Base-by-base conservation (phyloP, 2,113 vertebrate species). In the Calidris pugnax region DNA sequence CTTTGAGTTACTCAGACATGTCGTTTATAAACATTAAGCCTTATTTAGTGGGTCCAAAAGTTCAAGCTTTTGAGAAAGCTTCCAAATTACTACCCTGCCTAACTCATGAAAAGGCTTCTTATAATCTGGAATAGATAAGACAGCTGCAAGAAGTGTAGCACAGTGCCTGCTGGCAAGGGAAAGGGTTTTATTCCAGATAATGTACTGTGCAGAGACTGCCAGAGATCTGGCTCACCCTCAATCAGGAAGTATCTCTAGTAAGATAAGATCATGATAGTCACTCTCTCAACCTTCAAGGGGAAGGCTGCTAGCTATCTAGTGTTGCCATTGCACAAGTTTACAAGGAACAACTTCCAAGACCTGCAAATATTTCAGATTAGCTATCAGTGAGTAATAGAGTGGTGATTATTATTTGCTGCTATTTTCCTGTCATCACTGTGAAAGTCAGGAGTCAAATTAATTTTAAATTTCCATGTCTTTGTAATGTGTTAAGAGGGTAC, bases 11-110 rank as follows among this genome's bases (percentile, higher is more conserved):
- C 63, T 90, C 82, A 90, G 75, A 74, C 57, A 33, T 69, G 33
- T 60, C 3, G 0, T 90, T 95, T 88, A 86, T 93, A 90, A 95
- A 93, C 85, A 95, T 91, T 95, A 86, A 88, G 45, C 68, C 64
- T 77, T 90, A 80, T 93, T 95, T 90, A 83, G 63, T 22, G 75
- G 92, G 72, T 95, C 87, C 81, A 7, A 33, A 91, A 87, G 93
- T 63, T 95, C 92, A 96, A 51, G 75, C 71, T 96, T 90, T 90
- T 93, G 74, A 88, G 68, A 95, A 86, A 85, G 45, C 82, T 94
- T 91, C 78, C 68, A 88, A 93, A 96, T 91, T 91, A 75, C 87
- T 94, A 71, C 85, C 74, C 53, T 87, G 53, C 74, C 78, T 93
- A 23, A 85, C 87, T 91, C 89, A 50, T 69, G 51, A 90, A 93